Percentiles rank a stretch among this genome's conserved stretches.
Conservation (phyloP, 2,113 vertebrate species). For the Platanista minor region DNA sequence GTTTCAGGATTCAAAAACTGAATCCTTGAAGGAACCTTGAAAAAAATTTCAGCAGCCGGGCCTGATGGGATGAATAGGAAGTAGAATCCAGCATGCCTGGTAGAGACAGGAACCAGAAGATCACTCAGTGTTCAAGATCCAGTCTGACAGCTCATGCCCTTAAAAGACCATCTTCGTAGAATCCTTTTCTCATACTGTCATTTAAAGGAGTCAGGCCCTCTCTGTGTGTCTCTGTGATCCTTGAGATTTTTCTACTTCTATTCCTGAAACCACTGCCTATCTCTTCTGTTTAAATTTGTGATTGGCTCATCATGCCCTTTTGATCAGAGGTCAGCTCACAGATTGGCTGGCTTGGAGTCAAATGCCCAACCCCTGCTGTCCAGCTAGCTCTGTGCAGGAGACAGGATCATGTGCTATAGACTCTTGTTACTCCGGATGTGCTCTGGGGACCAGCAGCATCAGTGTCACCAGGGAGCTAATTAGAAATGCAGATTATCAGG, state of each 20-base stretch:
- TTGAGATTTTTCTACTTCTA: background rate
- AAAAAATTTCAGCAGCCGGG: background rate
- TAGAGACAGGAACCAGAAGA: background rate
- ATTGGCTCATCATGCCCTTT: background rate
- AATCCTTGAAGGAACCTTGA: background rate
- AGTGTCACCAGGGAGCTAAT: background rate
- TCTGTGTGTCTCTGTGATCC: background rate
- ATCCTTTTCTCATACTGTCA: background rate
- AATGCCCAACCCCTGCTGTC: background rate
- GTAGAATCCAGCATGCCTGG: background rate
- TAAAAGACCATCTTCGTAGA: background rate
- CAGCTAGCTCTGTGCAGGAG: background rate
- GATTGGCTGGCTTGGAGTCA: background rate
- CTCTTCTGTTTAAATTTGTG: background rate
- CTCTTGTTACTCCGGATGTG: background rate
- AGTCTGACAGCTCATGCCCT: background rate
- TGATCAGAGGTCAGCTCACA: background rate
- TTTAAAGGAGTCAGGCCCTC: background rate
- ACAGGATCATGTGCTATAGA: background rate
- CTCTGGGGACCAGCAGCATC: background rate
- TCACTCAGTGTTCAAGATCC: background rate
- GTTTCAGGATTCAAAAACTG: background rate
- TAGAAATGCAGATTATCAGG: background rate
- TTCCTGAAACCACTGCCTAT: background rate
- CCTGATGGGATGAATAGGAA: background rate